Percentiles rank a stretch among this genome's conserved stretches.
These are phyloP conservation scores for Fragum whitleyi DNA, from an alignment of 2,888 invertebrate genomes.

Conservation along the genomic window DNA sequence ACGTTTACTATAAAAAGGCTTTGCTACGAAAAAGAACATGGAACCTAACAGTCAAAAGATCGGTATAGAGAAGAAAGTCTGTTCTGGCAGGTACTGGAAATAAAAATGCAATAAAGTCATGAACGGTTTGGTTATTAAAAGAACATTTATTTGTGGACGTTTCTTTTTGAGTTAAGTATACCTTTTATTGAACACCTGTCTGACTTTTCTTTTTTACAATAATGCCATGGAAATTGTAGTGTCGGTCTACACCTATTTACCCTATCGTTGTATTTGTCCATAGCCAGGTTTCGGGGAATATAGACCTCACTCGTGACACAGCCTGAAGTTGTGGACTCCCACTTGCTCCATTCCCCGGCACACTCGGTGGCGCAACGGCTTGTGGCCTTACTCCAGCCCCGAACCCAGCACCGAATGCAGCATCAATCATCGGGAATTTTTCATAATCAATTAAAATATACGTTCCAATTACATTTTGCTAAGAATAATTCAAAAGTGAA, in stretches of 20 bases:
- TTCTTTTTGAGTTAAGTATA: too few species aligned
- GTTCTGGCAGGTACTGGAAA: too few species aligned
- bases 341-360: neutral
- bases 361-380: neutral
- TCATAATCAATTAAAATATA: constrained; percentile 15
- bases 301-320: constrained; percentile 28
- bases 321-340: neutral
- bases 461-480: neutral
- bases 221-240: neutral
- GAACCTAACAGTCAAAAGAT: too few species aligned
- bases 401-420: constrained; percentile 12
- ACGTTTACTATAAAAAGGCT: too few species aligned
- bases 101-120: too few species aligned
- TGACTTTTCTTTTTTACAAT: neutral
- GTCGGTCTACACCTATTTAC: constrained; percentile 83
- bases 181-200: too few species aligned
- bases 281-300: constrained; percentile 62
- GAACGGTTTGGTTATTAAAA: too few species aligned
- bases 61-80: too few species aligned
- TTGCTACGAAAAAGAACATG: too few species aligned
- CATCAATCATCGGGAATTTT: constrained; percentile 17
- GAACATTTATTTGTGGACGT: too few species aligned
- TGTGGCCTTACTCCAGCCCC: constrained; percentile 13
- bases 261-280: constrained; percentile 86
- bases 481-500: neutral